Evolutionary conservation across 1,140 invertebrate genomes (phyloP).

Genomic region (Drosophila auraria): DNA sequence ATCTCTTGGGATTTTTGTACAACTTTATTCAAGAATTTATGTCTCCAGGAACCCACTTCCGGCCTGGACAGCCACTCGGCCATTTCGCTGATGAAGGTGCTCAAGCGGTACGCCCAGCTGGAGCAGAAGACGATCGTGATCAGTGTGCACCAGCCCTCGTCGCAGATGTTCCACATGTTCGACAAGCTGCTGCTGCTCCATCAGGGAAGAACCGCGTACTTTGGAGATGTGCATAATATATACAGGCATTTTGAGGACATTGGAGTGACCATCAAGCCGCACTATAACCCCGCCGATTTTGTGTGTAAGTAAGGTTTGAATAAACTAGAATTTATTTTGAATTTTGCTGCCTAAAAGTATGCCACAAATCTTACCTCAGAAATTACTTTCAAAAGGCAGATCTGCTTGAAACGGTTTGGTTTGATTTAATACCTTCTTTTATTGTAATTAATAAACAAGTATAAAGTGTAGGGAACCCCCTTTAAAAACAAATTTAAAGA

Average conservation of each 20-base stretch:
- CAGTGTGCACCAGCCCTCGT: conserved; percentile 94
- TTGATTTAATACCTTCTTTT: no score
- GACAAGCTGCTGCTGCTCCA: conserved; percentile 92
- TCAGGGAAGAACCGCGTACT: conserved; percentile 92
- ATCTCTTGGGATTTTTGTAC: rapidly evolving
- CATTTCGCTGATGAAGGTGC: conserved; percentile 89
- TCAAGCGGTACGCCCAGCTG: conserved; percentile 91
- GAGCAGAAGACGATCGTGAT: conserved; percentile 93
- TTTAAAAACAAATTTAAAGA: no score
- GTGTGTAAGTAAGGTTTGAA: conserved; percentile 88
- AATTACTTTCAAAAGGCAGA: background rate
- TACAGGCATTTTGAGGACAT: conserved; percentile 91
- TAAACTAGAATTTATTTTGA: background rate
- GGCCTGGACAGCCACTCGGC: conserved; percentile 94
- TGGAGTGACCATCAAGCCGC: conserved; percentile 90
- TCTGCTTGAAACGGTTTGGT: background rate
- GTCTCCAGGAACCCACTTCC: conserved; percentile 92
- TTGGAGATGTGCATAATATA: conserved; percentile 91
- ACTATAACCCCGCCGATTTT: conserved; percentile 95
- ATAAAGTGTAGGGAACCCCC: no score
- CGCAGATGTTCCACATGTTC: conserved; percentile 95
- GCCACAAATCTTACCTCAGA: background rate
- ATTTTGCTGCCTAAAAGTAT: background rate
- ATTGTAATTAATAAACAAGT: no score
- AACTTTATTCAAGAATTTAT: background rate